Base-by-base conservation (phyloP, 2,797 vertebrate genomes). In the Allobates femoralis region DNA sequence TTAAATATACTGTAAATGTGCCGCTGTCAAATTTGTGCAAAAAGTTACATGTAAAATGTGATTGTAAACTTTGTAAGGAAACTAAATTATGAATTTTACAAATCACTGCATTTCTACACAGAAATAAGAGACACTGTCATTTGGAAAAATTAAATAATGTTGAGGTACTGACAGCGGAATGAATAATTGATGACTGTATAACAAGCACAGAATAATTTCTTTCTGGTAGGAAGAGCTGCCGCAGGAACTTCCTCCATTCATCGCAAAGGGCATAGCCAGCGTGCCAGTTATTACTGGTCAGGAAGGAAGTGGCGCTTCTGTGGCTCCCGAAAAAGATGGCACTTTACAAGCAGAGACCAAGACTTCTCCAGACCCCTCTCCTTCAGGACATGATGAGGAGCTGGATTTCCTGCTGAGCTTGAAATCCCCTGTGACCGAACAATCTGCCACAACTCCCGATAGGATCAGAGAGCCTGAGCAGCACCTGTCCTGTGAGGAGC, bases 331-430 rank as follows among this genome's bases (percentile, higher is more conserved):
- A 21, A 55, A 62, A 55, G 76, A 23, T 10, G 18, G 30, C 46
- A 21, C n/a, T 37, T 21, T 32, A n/a, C 16, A 23, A 19, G 14
- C 46, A 75, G 23, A 84, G 32, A 5, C 21, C 23, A 21, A 74
- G 10, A 6, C 10, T 19, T 1, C 56, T 19, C 28, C 28, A 3
- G 41, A 74, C 8, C 28, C 41, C 6, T 5, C 28, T 55, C 56
- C 91, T 26, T 23, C 56, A 1, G 53, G 16, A 5, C 37, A 92
- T 28, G 97, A 98, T 23, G 93, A 97, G 86, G 97, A 98, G 83
- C 93, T 99, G 84, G 97, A 99, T 89, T 91, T 93, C 89, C 94
- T 99, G 83, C 95, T 99, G 34, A 91, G 89, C 89, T 92, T 99
- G 88, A 94, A 97, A 86, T 94, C 92, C 12, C 93, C 96, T 0